These are phyloP conservation scores for Hydrocynus forskahlii DNA, from an alignment of 2,797 vertebrate genomes.

Conservation along the genomic window DNA sequence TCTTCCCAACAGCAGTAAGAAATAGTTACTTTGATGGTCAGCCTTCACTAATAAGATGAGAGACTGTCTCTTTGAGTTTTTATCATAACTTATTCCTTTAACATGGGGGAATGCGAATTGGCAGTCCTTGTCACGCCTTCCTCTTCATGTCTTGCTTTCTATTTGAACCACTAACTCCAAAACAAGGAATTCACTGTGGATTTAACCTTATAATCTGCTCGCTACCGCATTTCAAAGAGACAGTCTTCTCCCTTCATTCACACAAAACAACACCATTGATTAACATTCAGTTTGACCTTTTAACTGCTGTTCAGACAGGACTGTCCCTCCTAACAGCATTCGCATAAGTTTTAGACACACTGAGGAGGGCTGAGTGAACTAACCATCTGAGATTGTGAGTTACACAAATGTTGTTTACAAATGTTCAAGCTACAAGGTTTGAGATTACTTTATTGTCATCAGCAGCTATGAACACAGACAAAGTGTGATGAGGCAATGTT, in stretches of 20 bases:
- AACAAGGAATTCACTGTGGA: background rate
- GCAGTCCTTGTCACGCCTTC: background rate
- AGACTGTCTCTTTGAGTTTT: background rate
- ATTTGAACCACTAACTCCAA: background rate
- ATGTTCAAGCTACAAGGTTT: too few species aligned
- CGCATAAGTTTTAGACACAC: background rate
- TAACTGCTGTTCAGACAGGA: background rate
- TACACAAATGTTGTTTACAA: too few species aligned
- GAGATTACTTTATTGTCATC: too few species aligned
- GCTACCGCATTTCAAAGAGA: conserved; percentile 11
- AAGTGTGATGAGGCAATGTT: too few species aligned
- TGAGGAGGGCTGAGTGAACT: background rate
- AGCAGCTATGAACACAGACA: too few species aligned
- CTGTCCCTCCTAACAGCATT: background rate
- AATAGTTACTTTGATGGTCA: conserved; percentile 3
- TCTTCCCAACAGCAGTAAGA: background rate
- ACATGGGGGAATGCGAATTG: background rate
- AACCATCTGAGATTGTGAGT: background rate
- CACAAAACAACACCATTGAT: conserved; percentile 31
- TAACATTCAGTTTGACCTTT: conserved; percentile 34
- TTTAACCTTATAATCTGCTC: conserved; percentile 1
- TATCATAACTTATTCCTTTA: background rate
- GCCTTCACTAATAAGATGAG: background rate
- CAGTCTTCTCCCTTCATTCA: background rate
- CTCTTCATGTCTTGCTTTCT: conserved; percentile 4